Evolutionary conservation across 2,888 invertebrate genomes (phyloP), one percentile per base, ranked within the genome.

Genomic region (Agriopis leucophaearia): DNA sequence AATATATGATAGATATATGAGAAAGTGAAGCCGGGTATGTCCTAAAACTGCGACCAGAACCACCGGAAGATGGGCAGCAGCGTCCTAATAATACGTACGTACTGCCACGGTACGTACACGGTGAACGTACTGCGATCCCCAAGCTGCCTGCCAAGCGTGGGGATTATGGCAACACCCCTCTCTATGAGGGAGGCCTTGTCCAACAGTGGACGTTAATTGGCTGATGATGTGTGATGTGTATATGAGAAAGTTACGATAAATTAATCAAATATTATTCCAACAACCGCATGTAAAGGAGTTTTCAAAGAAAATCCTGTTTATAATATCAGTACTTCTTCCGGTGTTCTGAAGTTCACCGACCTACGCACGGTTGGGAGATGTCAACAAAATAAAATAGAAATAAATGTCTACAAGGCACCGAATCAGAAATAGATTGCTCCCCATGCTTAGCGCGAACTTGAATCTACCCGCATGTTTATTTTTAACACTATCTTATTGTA

Each of bases 371-470:
- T 79, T 76, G 77, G 80, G 81, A 78, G 85, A 81, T 85, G 85
- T 85, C 85, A 83, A 84, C 84, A 81, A 82, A 90, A 88, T 87
- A 86, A 74, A 90, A 89, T 88, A 88, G 86, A 81, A 87, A 88
- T 91, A 90, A 90, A 89, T 89, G 87, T 76, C 83, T 83, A 85
- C 81, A 82, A 82, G 69, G 74, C 69, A 64, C 45, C 73, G 69
- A 71, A 75, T 85, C 88, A 84, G 83, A 91, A 92, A 93, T 93
- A 93, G 90, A 86, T 78, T 74, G 75, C 88, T 85, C 91, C 91
- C 92, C 89, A 85, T 84, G 81, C 79, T 81, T 74, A 78, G 80
- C 89, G 90, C 90, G 87, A 92, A 93, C 92, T 92, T 92, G 90
- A 91, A 91, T 90, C 81, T 85, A 88, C 87, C 85, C 85, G 81